Evolutionary conservation across 2,797 vertebrate genomes (phyloP).

Genomic region (Poeciliopsis gracilis): DNA sequence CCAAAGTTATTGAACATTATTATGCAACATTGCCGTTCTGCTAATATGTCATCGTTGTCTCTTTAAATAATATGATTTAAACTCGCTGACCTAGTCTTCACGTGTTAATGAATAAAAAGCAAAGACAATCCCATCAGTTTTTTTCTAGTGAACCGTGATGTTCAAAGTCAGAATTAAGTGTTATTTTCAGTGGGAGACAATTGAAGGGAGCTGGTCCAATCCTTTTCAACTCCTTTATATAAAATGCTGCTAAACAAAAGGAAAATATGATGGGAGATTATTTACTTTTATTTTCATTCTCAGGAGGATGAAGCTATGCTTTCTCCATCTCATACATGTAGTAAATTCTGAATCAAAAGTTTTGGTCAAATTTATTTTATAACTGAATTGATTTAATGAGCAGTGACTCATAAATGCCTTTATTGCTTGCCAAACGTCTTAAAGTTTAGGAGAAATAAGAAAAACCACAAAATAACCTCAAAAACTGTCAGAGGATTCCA

Average conservation of each 20-base stretch:
- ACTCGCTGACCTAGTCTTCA: slow-evolving; percentile 68
- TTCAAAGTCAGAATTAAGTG: slow-evolving; percentile 71
- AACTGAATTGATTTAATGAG: slow-evolving; percentile 44
- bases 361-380: slow-evolving; percentile 58
- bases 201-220: slow-evolving; percentile 45
- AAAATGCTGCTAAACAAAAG: slow-evolving; percentile 67
- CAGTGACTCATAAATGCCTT: slow-evolving; percentile 15
- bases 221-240: slow-evolving; percentile 48
- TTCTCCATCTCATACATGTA: slow-evolving; percentile 26
- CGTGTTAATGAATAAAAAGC: slow-evolving; percentile 67
- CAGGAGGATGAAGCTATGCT: slow-evolving; percentile 42
- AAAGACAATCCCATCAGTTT: slow-evolving; percentile 62
- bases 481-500: not conserved
- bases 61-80: slow-evolving; percentile 19
- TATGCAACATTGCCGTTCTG: slow-evolving; percentile 45
- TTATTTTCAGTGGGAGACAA: slow-evolving; percentile 50
- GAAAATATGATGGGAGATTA: slow-evolving; percentile 68
- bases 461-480: not conserved
- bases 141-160: slow-evolving; percentile 65
- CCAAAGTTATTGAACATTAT: slow-evolving; percentile 44
- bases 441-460: not conserved
- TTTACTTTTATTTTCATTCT: slow-evolving; percentile 66
- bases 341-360: slow-evolving; percentile 55
- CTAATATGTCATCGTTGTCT: slow-evolving; percentile 37
- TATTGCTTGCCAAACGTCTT: slow-evolving; percentile 18